phyloP scores from a whole-genome alignment of 2,113 vertebrate genomes.

The Microcebus griseorufus region DNA sequence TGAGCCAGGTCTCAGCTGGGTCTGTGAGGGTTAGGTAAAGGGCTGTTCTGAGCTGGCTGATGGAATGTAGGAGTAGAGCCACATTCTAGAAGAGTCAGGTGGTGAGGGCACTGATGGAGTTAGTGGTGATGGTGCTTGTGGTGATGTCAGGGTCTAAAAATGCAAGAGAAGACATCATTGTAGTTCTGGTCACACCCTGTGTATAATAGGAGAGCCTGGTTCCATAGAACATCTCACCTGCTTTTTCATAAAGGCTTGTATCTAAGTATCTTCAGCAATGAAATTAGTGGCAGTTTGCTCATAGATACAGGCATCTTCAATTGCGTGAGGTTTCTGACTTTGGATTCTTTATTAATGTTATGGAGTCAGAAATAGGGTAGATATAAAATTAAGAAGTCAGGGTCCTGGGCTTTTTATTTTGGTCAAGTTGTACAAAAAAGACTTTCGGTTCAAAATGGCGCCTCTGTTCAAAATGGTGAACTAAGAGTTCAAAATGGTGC shows the following conservation, averaged over 20 bases:
- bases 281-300: background rate
- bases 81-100: background rate
- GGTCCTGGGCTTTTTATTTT: background rate
- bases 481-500: background rate
- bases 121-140: background rate
- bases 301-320: background rate
- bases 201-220: background rate
- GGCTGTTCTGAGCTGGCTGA: background rate
- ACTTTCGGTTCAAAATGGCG: background rate
- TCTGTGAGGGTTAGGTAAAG: rapidly evolving
- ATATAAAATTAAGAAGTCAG: background rate
- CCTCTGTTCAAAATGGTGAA: background rate
- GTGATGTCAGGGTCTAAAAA: background rate
- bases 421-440: background rate
- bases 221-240: background rate
- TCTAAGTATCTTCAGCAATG: background rate
- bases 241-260: background rate
- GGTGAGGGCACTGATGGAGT: background rate
- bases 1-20: background rate
- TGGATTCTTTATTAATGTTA: background rate
- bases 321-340: background rate
- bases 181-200: background rate
- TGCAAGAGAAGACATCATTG: background rate
- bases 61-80: rapidly evolving
- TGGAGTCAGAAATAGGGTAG: background rate